phyloP scores from a whole-genome alignment of 2,888 invertebrate genomes.

The Phymatocera aterrima region DNA sequence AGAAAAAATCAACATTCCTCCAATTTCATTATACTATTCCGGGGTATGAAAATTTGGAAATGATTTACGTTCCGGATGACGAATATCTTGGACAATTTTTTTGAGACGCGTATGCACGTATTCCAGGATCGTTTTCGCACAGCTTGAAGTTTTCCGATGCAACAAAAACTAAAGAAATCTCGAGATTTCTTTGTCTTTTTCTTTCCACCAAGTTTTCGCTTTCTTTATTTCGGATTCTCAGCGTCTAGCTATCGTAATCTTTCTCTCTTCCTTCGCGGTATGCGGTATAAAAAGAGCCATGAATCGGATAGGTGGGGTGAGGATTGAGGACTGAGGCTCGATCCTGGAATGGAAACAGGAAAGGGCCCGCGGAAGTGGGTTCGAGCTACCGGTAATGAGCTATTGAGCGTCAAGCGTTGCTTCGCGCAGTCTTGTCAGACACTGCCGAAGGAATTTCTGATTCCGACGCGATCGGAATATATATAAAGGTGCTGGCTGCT shows the following conservation, averaged over 20 bases:
- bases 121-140: too few relatives aligned
- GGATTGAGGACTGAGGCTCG: too few relatives aligned
- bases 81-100: too few relatives aligned
- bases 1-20: background rate
- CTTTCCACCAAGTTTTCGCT: background rate
- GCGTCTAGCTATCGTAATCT: too few relatives aligned
- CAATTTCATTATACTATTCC: background rate
- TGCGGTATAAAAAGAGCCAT: too few relatives aligned
- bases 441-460: constrained; percentile 45
- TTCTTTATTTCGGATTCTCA: too few relatives aligned
- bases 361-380: constrained; percentile 48
- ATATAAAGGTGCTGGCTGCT: background rate
- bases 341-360: background rate
- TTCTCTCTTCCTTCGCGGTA: too few relatives aligned
- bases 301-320: background rate
- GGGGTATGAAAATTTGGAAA: too few relatives aligned
- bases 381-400: constrained; percentile 51
- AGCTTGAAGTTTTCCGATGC: too few relatives aligned
- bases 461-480: constrained; percentile 43
- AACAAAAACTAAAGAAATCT: background rate
- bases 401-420: constrained; percentile 51
- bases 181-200: background rate
- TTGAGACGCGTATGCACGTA: too few relatives aligned
- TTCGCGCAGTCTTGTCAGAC: constrained; percentile 45
- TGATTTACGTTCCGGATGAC: too few relatives aligned